phyloP scores from a whole-genome alignment of 1,140 invertebrate genomes.

The Lepidurus packardi region DNA sequence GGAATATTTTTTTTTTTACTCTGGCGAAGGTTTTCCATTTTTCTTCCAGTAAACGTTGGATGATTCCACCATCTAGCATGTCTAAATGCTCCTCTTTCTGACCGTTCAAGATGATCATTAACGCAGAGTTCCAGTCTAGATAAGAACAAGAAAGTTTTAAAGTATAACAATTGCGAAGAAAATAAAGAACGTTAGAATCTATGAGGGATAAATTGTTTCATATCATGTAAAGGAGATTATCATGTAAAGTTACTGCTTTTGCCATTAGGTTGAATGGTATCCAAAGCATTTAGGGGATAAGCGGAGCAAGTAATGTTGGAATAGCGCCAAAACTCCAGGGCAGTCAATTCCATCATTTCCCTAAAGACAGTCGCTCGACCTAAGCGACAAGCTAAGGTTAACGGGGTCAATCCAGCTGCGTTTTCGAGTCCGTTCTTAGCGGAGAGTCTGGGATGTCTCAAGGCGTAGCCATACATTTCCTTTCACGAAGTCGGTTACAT shows the following conservation, averaged over 20 bases:
- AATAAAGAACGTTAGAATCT: neutral
- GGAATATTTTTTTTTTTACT: constrained; percentile 52
- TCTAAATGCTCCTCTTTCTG: constrained; percentile 96
- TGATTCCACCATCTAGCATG: constrained; percentile 97
- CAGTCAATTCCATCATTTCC: constrained; percentile 94
- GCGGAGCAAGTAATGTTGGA: constrained; percentile 98
- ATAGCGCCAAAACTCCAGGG: constrained; percentile 96
- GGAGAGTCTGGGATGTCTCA: constrained; percentile 85
- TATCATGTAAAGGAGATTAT: constrained; percentile 10
- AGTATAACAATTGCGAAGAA: neutral
- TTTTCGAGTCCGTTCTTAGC: constrained; percentile 86
- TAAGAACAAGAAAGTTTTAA: neutral
- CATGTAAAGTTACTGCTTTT: constrained; percentile 88
- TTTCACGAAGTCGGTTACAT: constrained; percentile 44
- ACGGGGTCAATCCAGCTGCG: constrained; percentile 81
- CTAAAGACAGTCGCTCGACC: constrained; percentile 91
- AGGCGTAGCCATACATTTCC: constrained; percentile 97
- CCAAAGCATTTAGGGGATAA: constrained; percentile 91
- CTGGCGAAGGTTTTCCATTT: constrained; percentile 99
- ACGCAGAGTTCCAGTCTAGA: constrained; percentile 93
- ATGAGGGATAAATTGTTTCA: constrained; percentile 18
- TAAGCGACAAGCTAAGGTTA: constrained; percentile 91
- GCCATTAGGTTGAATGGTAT: constrained; percentile 89
- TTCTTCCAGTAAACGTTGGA: constrained; percentile 91
- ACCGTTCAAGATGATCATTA: constrained; percentile 96